phyloP scores from a whole-genome alignment of 2,113 vertebrate species.

The Myotis lucifugus region DNA sequence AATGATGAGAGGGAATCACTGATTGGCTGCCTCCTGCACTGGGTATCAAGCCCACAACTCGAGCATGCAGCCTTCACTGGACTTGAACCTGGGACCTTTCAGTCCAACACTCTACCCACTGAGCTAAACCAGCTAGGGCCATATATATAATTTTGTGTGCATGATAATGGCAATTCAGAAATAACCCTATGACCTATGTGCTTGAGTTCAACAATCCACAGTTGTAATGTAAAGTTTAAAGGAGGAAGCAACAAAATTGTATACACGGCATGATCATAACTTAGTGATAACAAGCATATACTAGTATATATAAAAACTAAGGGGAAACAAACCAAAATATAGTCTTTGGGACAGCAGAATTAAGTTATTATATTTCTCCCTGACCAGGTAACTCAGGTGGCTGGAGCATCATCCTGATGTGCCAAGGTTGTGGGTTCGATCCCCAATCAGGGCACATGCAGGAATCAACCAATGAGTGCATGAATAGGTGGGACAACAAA shows the following conservation, averaged over 20 bases:
- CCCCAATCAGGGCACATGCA: background rate
- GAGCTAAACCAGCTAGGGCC: no score
- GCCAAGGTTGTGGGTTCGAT: background rate
- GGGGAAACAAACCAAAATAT: slow-evolving; percentile 36
- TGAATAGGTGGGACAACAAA: background rate
- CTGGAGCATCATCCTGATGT: background rate
- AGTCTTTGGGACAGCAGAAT: background rate
- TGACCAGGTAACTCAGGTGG: background rate
- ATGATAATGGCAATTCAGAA: slow-evolving; percentile 21
- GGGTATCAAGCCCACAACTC: no score
- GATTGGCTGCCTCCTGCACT: no score
- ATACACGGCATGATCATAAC: background rate
- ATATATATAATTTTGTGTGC: background rate
- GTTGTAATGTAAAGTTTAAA: slow-evolving; percentile 37
- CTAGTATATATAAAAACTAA: background rate
- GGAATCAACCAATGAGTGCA: background rate
- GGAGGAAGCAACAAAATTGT: background rate
- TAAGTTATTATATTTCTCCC: background rate
- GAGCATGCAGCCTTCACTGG: no score
- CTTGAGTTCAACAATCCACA: slow-evolving; percentile 15
- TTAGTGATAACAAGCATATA: background rate
- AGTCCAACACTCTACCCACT: no score
- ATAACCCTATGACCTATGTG: background rate
- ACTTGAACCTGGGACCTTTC: no score
- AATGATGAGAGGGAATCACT: no score